phyloP scores from a whole-genome alignment of 1,140 invertebrate genomes.

The Anoplolepis gracilipes region DNA sequence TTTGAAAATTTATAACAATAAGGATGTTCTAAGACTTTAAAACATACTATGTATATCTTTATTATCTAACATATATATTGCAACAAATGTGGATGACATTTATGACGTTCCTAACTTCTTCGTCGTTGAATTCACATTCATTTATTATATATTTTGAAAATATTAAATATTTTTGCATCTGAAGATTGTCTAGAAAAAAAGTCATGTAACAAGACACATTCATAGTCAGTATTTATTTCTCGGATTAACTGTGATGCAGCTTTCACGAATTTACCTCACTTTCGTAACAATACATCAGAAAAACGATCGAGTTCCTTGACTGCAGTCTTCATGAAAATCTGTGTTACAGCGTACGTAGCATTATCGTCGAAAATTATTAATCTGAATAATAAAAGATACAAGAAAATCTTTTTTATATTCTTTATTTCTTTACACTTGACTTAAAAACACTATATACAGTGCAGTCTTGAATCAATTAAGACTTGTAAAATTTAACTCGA shows the following conservation, averaged over 20 bases:
- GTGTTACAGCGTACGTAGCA: neutral
- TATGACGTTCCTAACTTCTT: neutral
- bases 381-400: neutral
- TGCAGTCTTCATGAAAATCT: neutral
- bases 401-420: neutral
- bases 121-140: neutral
- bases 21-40: neutral
- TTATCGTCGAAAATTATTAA: neutral
- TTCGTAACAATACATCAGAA: neutral
- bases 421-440: slow-evolving; percentile 20
- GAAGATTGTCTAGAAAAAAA: neutral
- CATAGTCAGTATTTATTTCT: neutral
- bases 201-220: neutral
- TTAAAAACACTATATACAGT: slow-evolving; percentile 19
- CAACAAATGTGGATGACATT: neutral
- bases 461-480: slow-evolving; percentile 2
- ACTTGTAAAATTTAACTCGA: neutral
- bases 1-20: neutral
- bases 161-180: no score
- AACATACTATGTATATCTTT: neutral
- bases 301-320: no score
- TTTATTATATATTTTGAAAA: neutral
- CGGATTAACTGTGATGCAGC: neutral
- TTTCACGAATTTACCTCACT: neutral
- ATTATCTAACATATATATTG: neutral